Evolutionary conservation across 1,140 invertebrate species (phyloP), one percentile per base, ranked within the genome.

Genomic region (Heliconius congener): DNA sequence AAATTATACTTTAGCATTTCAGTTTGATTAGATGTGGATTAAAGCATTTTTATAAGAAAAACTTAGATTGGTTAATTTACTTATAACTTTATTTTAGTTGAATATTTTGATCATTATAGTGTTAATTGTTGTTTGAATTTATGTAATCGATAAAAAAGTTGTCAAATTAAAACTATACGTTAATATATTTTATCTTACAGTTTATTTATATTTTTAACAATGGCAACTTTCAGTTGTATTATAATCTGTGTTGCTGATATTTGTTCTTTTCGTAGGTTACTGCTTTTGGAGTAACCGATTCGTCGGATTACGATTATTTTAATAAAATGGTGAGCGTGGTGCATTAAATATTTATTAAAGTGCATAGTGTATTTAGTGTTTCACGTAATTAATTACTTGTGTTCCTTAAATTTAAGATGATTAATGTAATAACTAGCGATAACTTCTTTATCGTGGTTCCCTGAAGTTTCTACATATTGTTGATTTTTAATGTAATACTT

Each of bases 291-390:
- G 86, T 86, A 86, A 82, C 85, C 85, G 79, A 81, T 76, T 78
- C 79, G 74, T 75, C 39, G 55, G 78, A 80, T 82, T 84, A 75
- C 77, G 76, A 76, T 76, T 66, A 73, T 82, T 81, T 75, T 82
- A 84, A 73, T 80, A 85, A 83, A 83, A 88, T 88, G 87, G 87
- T 88, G 81, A 87, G 87, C 66, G 23, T 52, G 27, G 57, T 81
- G 52, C 16, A 30, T 50, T 55, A 83, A 84, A 79, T 81, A 82
- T 70, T 78, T 70, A 23, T 72, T 46, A 37, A 74, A 73, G 70
- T 81, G 42, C 39, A 50, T 42, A 19, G 50, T 71, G 70, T 42
- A 23, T 39, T 46, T 37, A 76, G 18, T 52, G 23, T 72, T 37
- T 42, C 16, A 37, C 30, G 42, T 72, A 55, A 18, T 37, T 55